Base-by-base conservation (phyloP, 2,797 vertebrate species). In the Sebastes nivosus region DNA sequence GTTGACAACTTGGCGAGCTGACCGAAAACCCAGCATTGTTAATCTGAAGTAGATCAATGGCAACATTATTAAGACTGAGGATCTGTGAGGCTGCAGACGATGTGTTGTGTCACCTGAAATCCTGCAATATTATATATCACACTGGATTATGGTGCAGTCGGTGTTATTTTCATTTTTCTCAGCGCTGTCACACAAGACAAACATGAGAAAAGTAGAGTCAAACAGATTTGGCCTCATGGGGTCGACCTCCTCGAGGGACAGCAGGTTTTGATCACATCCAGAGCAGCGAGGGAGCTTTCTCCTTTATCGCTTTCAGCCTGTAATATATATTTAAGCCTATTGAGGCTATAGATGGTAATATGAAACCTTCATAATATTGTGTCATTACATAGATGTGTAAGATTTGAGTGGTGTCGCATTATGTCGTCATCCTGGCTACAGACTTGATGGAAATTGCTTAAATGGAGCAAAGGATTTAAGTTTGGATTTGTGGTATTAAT, bases 151-250 rank as follows among this genome's bases (percentile, higher is more conserved):
- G 46, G 11, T 29, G 32, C 38, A 55, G 72, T 11, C 25, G 9
- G n/a, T 61, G 66, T 59, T 68, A 7, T 75, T 65, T 79, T 29
- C 3, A 22, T 52, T 67, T 87, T 84, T 85, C 79, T 52, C 75
- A 80, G 61, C 85, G 77, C 83, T 87, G 89, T 93, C 83, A 77
- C 50, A 74, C 71, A 84, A 81, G 84, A 84, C 70, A 77, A 89
- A 91, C 67, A 69, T 87, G 88, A 89, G 85, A 88, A 86, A 84
- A 81, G 74, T 13, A 67, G 18, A 72, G 91, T 93, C 77, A 88
- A 82, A 89, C 46, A 63, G 72, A 66, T 86, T 75, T 78, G 36
- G 50, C 83, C 89, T 88, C 84, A 54, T 89, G 85, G 76, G 79
- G 72, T 81, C 54, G 13, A 82, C 50, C 67, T 85, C 80, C 79